A percentile compares a stretch with the other conserved stretches of the same genome.
Conservation (phyloP, 1,140 invertebrate species). For the Hetaerina americana region DNA sequence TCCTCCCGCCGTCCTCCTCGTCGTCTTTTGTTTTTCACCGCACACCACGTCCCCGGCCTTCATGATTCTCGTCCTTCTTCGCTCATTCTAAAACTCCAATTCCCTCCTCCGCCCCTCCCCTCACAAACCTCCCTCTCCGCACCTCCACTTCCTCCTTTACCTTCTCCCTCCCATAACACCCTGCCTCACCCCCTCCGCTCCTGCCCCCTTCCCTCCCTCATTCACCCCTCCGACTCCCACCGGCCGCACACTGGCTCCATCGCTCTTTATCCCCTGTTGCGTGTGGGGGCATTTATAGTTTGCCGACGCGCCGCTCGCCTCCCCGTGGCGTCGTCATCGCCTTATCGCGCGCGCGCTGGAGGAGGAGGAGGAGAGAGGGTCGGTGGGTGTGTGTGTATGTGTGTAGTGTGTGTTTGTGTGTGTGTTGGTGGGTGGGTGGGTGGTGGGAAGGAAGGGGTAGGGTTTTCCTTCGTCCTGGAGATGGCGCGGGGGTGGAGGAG, state of each 20-base stretch:
- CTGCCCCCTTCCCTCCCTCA: neutral
- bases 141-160: neutral
- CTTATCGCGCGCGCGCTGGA: neutral
- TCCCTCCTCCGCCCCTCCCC: neutral
- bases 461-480: no score
- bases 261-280: neutral
- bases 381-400: no score
- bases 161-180: neutral
- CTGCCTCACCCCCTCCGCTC: neutral
- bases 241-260: neutral
- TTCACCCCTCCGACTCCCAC: neutral
- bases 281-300: neutral
- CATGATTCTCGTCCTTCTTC: no score
- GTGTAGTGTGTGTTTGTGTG: no score
- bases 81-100: no score
- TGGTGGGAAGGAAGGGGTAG: no score
- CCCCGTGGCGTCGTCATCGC: neutral
- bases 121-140: neutral
- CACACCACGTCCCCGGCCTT: no score
- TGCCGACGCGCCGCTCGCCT: neutral
- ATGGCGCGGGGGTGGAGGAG: no score
- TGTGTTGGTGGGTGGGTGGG: no score
- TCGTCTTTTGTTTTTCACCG: no score
- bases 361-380: no score
- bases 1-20: no score